Percentiles rank a stretch among this genome's conserved stretches.
Conservation (phyloP, 2,797 vertebrate species). For the Streptopelia turtur region DNA sequence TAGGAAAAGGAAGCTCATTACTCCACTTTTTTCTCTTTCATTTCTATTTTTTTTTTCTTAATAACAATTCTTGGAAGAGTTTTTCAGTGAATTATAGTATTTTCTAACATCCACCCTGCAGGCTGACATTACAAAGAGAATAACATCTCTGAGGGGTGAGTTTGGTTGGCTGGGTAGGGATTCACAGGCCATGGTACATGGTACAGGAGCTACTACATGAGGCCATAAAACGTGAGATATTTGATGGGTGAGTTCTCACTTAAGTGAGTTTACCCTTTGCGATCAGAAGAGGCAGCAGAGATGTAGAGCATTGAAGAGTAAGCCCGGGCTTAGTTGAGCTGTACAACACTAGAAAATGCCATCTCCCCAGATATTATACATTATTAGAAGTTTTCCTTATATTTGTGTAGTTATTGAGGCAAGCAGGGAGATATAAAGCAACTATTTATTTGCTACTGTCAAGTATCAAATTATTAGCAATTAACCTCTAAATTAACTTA, state of each 20-base stretch:
- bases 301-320: neutral
- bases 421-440: conserved; percentile 23
- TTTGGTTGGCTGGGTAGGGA: neutral
- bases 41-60: neutral
- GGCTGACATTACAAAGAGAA: neutral
- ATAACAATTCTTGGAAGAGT: neutral
- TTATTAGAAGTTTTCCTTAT: conserved; percentile 7
- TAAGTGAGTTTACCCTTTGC: neutral
- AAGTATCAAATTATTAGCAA: neutral
- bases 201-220: neutral
- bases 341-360: neutral
- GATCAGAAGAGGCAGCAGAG: neutral
- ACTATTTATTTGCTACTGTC: conserved; percentile 21
- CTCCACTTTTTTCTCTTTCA: neutral
- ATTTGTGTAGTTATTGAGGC: conserved; percentile 19
- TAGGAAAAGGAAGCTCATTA: neutral
- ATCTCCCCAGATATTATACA: neutral
- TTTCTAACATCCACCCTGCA: neutral
- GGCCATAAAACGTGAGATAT: neutral
- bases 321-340: neutral
- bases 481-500: conserved; percentile 40
- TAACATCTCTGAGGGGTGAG: neutral
- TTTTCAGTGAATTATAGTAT: neutral
- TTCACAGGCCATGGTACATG: accelerated
- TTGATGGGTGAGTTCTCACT: neutral